Percentiles rank a stretch among this genome's conserved stretches.
These are phyloP conservation scores for Cossypha heuglini DNA, from an alignment of 2,797 vertebrate species.

Conservation along the genomic window DNA sequence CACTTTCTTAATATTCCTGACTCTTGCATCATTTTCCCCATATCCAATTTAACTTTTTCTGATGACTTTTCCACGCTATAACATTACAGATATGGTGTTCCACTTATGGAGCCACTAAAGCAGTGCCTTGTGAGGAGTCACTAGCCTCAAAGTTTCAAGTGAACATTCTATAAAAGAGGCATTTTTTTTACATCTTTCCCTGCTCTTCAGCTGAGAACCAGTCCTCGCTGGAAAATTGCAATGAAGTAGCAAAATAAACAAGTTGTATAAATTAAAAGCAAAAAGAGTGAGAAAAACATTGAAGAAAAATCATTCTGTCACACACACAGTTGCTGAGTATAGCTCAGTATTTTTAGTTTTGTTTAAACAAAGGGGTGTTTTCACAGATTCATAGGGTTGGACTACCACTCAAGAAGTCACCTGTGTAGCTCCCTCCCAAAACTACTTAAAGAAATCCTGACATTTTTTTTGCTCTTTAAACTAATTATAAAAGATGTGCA, in stretches of 20 bases:
- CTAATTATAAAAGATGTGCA: background rate
- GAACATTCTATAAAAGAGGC: background rate
- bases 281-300: background rate
- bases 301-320: background rate
- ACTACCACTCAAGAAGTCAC: background rate
- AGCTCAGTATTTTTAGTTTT: background rate
- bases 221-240: background rate
- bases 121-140: background rate
- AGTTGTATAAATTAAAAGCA: background rate
- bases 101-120: background rate
- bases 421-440: background rate
- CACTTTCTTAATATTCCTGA: background rate
- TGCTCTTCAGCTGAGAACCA: background rate
- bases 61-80: background rate
- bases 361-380: background rate
- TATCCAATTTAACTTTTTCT: background rate
- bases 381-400: background rate
- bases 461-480: background rate
- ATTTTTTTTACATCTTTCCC: background rate
- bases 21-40: background rate
- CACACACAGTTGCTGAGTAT: accelerated
- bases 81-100: background rate
- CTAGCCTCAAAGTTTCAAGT: background rate
- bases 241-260: background rate
- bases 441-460: background rate